Evolutionary conservation across 1,140 invertebrate genomes (phyloP).

Genomic region (Aphelenchoides besseyi): DNA sequence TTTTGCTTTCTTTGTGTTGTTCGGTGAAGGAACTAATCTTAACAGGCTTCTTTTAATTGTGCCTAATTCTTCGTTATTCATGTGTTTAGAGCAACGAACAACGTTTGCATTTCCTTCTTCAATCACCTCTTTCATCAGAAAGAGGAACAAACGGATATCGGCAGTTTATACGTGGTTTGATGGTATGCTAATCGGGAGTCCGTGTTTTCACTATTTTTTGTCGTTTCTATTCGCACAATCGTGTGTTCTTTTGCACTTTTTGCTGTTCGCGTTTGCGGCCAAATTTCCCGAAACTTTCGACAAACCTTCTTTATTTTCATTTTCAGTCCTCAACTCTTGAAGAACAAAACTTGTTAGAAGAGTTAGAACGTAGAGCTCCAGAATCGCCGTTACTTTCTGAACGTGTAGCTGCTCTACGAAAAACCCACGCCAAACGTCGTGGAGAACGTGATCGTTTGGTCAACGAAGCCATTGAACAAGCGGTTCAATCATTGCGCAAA

Average conservation of each 20-base stretch:
- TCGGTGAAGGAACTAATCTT: background rate
- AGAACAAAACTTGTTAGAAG: constrained; percentile 14
- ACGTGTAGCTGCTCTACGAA: background rate
- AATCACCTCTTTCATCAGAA: background rate
- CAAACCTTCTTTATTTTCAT: background rate
- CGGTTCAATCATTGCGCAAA: background rate
- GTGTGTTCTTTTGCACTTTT: background rate
- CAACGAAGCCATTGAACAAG: constrained; percentile 9
- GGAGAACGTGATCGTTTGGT: constrained; percentile 9
- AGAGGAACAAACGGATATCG: background rate
- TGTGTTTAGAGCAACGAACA: background rate
- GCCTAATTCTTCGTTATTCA: background rate
- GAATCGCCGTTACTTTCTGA: constrained; percentile 5
- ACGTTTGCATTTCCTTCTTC: background rate
- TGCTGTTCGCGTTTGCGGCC: too few relatives aligned
- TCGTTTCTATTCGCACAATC: background rate
- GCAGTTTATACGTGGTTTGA: background rate
- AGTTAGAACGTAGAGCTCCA: constrained; percentile 4
- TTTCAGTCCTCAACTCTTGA: background rate
- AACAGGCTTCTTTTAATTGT: background rate
- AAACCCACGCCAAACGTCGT: background rate
- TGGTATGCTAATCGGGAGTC: background rate
- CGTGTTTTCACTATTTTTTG: background rate
- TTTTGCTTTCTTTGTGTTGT: background rate
- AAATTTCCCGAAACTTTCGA: background rate